Conservation (phyloP, 2,797 vertebrate genomes). For the Erithacus rubecula region DNA sequence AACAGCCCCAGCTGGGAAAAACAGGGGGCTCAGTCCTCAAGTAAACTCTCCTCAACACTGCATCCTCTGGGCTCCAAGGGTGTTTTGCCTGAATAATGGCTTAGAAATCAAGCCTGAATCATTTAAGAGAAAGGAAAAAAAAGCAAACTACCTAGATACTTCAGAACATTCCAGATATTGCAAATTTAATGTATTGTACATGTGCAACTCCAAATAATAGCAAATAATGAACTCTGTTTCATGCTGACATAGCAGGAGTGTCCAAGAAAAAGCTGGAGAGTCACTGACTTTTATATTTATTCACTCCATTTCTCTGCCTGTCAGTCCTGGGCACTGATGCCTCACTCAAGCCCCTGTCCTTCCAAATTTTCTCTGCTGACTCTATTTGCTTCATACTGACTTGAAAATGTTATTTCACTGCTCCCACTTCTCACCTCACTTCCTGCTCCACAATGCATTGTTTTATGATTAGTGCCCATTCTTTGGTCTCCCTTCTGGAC, state of each 20-base stretch:
- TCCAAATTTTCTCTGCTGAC: not conserved
- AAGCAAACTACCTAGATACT: not conserved
- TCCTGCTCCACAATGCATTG: not conserved
- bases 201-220: not conserved
- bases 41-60: not conserved
- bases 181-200: not conserved
- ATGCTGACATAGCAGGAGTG: not conserved
- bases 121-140: not conserved
- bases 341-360: not conserved
- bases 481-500: conserved; percentile 43
- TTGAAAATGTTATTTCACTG: conserved; percentile 34
- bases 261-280: not conserved
- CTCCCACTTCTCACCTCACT: conserved; percentile 8
- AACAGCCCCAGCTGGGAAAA: not conserved
- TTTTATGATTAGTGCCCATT: not conserved
- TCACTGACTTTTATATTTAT: not conserved
- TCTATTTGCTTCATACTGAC: not conserved
- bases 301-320: not conserved
- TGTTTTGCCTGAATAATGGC: not conserved
- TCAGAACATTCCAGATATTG: not conserved
- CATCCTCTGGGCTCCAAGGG: not conserved
- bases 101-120: not conserved
- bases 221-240: not conserved
- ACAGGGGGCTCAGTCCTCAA: not conserved
- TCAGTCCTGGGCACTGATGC: not conserved